Evolutionary conservation across 2,113 vertebrate genomes (phyloP).

Genomic region (Siphamia tubifer): DNA sequence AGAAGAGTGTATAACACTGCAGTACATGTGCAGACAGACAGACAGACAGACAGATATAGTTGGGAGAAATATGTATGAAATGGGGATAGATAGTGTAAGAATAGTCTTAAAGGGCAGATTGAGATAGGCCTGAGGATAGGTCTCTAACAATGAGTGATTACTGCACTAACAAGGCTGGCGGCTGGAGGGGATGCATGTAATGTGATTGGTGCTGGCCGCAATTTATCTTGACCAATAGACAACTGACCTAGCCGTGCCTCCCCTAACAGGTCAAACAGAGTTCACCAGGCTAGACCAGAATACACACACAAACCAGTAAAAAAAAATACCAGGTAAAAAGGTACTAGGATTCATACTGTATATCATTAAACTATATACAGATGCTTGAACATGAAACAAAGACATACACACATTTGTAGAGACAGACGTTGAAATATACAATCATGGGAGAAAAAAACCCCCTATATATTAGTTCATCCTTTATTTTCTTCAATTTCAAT

Average conservation of each 20-base stretch:
- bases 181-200: conserved; percentile 78
- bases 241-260: conserved; percentile 74
- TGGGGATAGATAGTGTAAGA: conserved; percentile 13
- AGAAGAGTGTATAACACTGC: background rate
- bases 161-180: conserved; percentile 78
- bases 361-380: background rate
- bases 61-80: conserved; percentile 5
- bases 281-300: conserved; percentile 62
- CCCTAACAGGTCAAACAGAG: conserved; percentile 74
- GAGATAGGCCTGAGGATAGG: conserved; percentile 46
- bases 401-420: too few species aligned
- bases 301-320: background rate
- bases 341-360: background rate
- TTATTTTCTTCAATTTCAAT: too few species aligned
- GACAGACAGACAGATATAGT: background rate
- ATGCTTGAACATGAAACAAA: too few species aligned
- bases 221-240: conserved; percentile 81
- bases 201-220: conserved; percentile 75
- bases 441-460: too few species aligned
- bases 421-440: too few species aligned
- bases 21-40: background rate
- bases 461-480: too few species aligned
- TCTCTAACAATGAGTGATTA: conserved; percentile 81
- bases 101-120: conserved; percentile 68
- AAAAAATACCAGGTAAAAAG: background rate